phyloP scores from a whole-genome alignment of 2,888 invertebrate species.

The Meteorus cinctellus region DNA sequence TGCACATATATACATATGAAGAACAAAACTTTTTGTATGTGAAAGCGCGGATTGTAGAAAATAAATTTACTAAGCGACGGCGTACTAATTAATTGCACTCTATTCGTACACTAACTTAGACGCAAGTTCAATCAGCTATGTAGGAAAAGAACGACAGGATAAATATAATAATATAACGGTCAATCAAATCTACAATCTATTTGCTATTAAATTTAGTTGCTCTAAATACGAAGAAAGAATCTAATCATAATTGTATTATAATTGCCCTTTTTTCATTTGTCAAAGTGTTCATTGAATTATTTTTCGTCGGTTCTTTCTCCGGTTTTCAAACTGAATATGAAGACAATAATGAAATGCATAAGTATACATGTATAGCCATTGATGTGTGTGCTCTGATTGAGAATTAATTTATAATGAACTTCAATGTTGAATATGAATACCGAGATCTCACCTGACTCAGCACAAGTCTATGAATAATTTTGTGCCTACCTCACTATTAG shows the following conservation, averaged over 20 bases:
- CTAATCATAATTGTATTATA: constrained; percentile 4
- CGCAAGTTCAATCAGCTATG: constrained; percentile 43
- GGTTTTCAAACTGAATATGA: not conserved
- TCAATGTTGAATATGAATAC: not conserved
- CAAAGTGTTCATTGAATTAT: constrained; percentile 1
- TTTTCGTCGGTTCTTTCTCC: not conserved
- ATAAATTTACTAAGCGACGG: constrained; percentile 36
- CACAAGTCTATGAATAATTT: not conserved
- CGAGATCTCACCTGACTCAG: constrained; percentile 25
- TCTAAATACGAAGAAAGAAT: constrained; percentile 29
- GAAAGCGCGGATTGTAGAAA: constrained; percentile 6
- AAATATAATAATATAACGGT: constrained; percentile 12
- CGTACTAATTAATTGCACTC: constrained; percentile 45
- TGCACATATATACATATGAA: constrained; percentile 3
- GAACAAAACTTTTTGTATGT: not conserved
- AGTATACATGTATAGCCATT: not conserved
- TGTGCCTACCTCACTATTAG: not conserved
- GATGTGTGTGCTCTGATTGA: not conserved
- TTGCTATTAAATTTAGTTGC: constrained; percentile 29
- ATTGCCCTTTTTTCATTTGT: not conserved
- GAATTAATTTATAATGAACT: not conserved
- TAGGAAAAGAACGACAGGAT: constrained; percentile 29
- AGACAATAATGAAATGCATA: not conserved
- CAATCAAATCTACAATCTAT: constrained; percentile 36
- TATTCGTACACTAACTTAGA: constrained; percentile 42